A percentile compares a stretch with the other conserved stretches of the same genome.
phyloP scores from a whole-genome alignment of 2,797 vertebrate genomes.

The Macropus fuliginosus region DNA sequence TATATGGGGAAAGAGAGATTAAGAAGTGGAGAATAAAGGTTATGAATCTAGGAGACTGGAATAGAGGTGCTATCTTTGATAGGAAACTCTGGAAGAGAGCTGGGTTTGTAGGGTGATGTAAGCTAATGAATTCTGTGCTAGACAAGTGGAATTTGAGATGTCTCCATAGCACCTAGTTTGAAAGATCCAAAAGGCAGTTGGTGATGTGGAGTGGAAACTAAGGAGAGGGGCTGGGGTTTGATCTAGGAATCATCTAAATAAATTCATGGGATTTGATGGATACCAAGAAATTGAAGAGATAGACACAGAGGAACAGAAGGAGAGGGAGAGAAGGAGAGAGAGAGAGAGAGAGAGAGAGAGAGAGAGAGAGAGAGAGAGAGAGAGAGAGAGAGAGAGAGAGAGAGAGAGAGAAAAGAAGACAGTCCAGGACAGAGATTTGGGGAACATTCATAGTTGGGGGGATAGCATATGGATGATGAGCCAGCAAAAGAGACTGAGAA shows the following conservation, averaged over 20 bases:
- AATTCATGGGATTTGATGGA: not conserved
- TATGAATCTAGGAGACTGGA: not conserved
- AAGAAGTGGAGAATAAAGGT: not conserved
- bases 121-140: not conserved
- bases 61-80: not conserved
- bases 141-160: not conserved
- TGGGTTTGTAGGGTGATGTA: not conserved
- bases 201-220: not conserved
- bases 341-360: not conserved
- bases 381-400: no score
- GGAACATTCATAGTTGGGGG: not conserved
- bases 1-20: not conserved
- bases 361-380: no score
- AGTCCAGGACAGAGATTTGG: not conserved
- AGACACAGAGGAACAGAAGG: no score
- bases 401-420: not conserved
- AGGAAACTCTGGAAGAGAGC: not conserved
- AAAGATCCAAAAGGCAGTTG: not conserved
- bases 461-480: not conserved
- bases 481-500: not conserved
- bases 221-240: not conserved
- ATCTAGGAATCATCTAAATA: not conserved
- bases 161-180: not conserved
- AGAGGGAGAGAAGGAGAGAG: no score
- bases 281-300: not conserved